Evolutionary conservation across 2,797 vertebrate species (phyloP).

Genomic region (Aplochiton taeniatus): DNA sequence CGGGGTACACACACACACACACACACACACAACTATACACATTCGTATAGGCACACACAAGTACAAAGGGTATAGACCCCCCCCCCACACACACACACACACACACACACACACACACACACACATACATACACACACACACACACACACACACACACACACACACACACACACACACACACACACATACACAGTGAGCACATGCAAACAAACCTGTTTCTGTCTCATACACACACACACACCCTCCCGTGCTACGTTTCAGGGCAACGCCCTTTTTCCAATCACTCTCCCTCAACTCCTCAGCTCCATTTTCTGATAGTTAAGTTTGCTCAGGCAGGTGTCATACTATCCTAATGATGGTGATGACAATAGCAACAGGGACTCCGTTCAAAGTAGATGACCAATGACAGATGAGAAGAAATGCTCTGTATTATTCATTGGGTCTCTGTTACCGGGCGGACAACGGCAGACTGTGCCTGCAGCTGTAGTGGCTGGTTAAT

Average conservation of each 20-base stretch:
- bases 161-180: slow-evolving; percentile 17
- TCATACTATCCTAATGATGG: slow-evolving; percentile 24
- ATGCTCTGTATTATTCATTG: not conserved
- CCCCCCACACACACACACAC: not conserved
- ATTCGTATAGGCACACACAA: not conserved
- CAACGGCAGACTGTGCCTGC: not conserved
- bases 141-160: slow-evolving; percentile 24
- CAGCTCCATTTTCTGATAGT: slow-evolving; percentile 14
- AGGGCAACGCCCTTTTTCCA: not conserved
- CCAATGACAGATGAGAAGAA: slow-evolving; percentile 9
- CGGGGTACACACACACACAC: not conserved
- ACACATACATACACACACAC: not conserved
- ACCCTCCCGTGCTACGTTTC: not conserved
- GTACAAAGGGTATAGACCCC: not conserved
- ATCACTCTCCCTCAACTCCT: slow-evolving; percentile 13
- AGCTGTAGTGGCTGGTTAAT: not conserved
- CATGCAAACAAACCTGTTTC: slow-evolving; percentile 16
- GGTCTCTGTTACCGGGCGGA: not conserved
- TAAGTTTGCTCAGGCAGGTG: slow-evolving; percentile 26
- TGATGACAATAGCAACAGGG: slow-evolving; percentile 35
- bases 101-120: slow-evolving; percentile 10
- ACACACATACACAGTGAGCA: slow-evolving; percentile 13
- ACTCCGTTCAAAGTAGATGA: not conserved
- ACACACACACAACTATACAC: not conserved
- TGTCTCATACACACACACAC: slow-evolving; percentile 1